These are phyloP conservation scores for Drosophila neocordata DNA, from an alignment of 1,140 invertebrate species.

Conservation along the genomic window DNA sequence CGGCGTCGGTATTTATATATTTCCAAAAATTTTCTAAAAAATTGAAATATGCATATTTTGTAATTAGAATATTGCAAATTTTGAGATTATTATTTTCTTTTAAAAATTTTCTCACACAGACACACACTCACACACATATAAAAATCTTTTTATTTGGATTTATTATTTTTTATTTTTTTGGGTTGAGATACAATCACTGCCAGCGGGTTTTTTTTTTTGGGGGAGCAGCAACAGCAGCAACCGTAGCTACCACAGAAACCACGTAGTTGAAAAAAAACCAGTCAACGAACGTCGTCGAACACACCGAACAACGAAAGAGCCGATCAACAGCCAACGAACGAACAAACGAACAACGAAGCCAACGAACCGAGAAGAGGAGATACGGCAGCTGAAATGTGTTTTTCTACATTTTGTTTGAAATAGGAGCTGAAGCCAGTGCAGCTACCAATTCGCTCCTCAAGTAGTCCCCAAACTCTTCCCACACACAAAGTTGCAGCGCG, in stretches of 20 bases:
- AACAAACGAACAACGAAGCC: slow-evolving; percentile 22
- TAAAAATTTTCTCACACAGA: background rate
- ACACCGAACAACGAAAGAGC: slow-evolving; percentile 41
- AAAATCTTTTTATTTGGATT: slow-evolving; percentile 2
- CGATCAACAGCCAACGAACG: slow-evolving; percentile 26
- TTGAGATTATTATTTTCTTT: background rate
- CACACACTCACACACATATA: slow-evolving; percentile 4
- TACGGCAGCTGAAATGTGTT: slow-evolving; percentile 82
- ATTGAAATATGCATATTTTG: background rate
- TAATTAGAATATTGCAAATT: background rate
- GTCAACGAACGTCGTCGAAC: slow-evolving; percentile 19
- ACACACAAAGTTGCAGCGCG: slow-evolving; percentile 61
- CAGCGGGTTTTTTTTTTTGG: slow-evolving; percentile 64
- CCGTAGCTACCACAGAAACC: slow-evolving; percentile 72
- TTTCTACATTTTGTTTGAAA: slow-evolving; percentile 83
- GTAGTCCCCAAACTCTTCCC: slow-evolving; percentile 83
- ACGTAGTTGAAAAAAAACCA: slow-evolving; percentile 58
- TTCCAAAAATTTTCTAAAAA: slow-evolving; percentile 12
- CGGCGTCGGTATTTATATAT: background rate
- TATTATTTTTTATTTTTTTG: slow-evolving; percentile 8
- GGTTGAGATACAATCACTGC: slow-evolving; percentile 32
- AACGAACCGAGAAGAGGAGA: slow-evolving; percentile 55
- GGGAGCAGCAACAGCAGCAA: slow-evolving; percentile 65
- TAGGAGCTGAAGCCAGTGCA: slow-evolving; percentile 83
- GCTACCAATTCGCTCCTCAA: slow-evolving; percentile 83